Base-by-base conservation (phyloP, 2,113 vertebrate genomes). In the Oryzias celebensis region DNA sequence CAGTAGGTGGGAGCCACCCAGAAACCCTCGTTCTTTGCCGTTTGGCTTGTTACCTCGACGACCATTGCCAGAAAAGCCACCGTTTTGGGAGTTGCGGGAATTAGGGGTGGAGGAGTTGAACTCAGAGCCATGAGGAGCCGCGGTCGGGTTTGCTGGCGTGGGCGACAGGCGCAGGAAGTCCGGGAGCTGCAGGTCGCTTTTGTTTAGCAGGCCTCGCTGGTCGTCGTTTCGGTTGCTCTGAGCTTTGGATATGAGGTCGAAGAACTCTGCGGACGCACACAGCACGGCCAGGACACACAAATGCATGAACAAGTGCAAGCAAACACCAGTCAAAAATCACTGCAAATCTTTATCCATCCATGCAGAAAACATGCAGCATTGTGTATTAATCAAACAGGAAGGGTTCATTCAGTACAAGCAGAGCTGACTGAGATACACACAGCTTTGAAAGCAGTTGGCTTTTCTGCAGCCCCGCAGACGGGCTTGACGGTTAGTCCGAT, bases 241-340 rank as follows among this genome's bases (percentile, higher is more conserved):
- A 88, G 97, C 97, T 94, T 97, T 98, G 92, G 96, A 97, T 92
- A 99, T 94, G 90, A 98, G 95, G 91, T 98, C 93, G 93, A 99
- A 99, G 94, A 99, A 97, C 78, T 98, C 97, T 99, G 89, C 46
- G 65, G 81, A 81, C 87, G 16, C 68, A 49, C 49, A 26, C 42
- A 58, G 55, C 41, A 45, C 58, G 52, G 1, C 36, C 59, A 2
- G 31, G 16, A 71, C 17, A 77, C 4, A 63, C 53, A 66, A 60
- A 72, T 22, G 55, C 18, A 43, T 56, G 41, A 42, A 52, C 52
- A 68, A 18, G 50, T 64, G 68, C 65, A 5, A 26, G 75, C 58
- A 78, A 20, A 44, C 20, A 46, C 28, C 49, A n/a, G 23, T 50
- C 55, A 56, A 42, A 75, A 68, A 63, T 55, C 45, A 47, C 51